Evolutionary conservation across 2,113 vertebrate genomes (phyloP).

Genomic region (Pollimyrus isidori): DNA sequence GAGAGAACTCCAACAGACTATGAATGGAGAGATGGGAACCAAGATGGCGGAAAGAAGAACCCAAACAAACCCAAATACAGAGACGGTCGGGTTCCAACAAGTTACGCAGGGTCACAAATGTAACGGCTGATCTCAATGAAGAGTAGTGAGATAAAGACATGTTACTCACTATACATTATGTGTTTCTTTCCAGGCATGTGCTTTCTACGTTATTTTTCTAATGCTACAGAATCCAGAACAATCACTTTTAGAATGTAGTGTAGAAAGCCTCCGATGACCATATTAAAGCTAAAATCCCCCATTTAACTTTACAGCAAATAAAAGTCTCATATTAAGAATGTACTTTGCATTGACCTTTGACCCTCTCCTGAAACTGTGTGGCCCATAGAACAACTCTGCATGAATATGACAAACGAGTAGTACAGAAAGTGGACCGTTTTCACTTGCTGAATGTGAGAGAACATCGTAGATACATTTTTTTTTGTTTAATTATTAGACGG

Average conservation of each 20-base stretch:
- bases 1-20: neutral
- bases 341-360: neutral
- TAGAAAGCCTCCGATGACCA: neutral
- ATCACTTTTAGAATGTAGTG: neutral
- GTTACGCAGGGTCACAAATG: neutral
- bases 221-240: neutral
- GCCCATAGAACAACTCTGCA: neutral
- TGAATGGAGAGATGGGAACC: neutral
- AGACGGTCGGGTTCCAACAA: neutral
- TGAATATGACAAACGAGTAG: neutral
- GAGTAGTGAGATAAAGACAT: neutral
- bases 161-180: neutral
- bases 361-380: neutral
- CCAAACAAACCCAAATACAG: neutral
- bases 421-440: neutral
- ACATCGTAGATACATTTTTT: neutral
- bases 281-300: neutral
- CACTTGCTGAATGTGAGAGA: neutral
- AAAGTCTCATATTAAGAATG: neutral
- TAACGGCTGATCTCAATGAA: neutral
- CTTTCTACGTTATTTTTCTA: neutral
- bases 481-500: neutral
- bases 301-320: neutral
- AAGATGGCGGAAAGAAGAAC: neutral
- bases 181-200: neutral